Evolutionary conservation across 2,113 vertebrate species (phyloP), one percentile per base, ranked within the genome.

Genomic region (Colius striatus): DNA sequence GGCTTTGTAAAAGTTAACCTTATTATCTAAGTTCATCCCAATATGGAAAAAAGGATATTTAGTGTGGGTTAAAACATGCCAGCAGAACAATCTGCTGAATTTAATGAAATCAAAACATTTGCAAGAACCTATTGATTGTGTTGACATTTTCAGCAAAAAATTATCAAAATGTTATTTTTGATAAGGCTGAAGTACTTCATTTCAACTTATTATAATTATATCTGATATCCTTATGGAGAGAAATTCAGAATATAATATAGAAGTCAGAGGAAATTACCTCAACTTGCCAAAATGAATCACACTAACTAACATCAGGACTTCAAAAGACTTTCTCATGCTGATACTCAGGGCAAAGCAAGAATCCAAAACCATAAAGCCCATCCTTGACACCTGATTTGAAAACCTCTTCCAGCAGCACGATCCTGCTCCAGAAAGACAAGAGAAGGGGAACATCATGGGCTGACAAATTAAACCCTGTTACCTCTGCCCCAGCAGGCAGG

Each of bases 121-220:
- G 89, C 94, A 75, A 94, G 91, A 94, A 92, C 95, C 93, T 95
- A 97, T 97, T 95, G 96, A 96, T 96, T 97, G 93, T 95, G 96
- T 96, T 97, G 96, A 97, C 95, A 97, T 96, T 97, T 97, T 41
- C 95, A 87, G 87, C 2, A 34, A 78, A 89, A 96, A 97, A 97
- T 95, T 95, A 97, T 92, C 95, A 95, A 97, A 96, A 92, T 96
- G 95, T 87, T 94, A 89, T 61, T 95, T 97, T 95, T 96, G 84
- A 97, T 95, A 95, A 96, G 96, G 95, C 94, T 97, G 95, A 96
- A 96, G 92, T 75, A 65, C 94, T 92, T 92, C 91, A 94, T 95
- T 94, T 92, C 81, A 82, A 94, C 57, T 29, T 92, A 82, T 89
- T 93, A 90, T 94, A 94, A 97, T 97, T 87, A 94, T 36, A 95